Percentiles rank a stretch among this genome's conserved stretches.
phyloP scores from a whole-genome alignment of 1,140 invertebrate genomes.

The Anadara kagoshimensis region DNA sequence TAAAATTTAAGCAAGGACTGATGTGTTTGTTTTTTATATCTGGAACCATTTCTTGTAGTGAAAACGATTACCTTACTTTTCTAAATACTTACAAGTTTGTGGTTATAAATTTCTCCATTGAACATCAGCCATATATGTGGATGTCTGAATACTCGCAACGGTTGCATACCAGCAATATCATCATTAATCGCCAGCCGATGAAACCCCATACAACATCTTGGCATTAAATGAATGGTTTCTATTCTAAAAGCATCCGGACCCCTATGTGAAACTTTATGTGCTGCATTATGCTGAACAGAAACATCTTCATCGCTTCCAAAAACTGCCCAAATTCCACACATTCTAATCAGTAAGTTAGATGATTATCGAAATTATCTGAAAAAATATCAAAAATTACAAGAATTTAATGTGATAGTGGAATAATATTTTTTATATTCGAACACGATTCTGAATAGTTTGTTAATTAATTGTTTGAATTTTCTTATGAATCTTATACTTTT shows the following conservation, averaged over 20 bases:
- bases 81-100: conserved; percentile 75
- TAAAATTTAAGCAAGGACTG: too few species aligned
- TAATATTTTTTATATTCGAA: too few species aligned
- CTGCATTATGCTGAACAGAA: conserved; percentile 59
- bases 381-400: too few species aligned
- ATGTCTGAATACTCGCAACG: conserved; percentile 71
- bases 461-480: too few species aligned
- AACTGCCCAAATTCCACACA: conserved; percentile 93
- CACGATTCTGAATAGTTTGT: too few species aligned
- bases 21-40: too few species aligned
- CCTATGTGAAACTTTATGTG: conserved; percentile 81
- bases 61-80: too few species aligned
- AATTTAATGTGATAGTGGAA: too few species aligned
- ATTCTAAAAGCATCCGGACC: conserved; percentile 81
- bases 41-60: too few species aligned
- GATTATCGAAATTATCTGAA: too few species aligned
- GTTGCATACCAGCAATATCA: conserved; percentile 87
- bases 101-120: conserved; percentile 91
- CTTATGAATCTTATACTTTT: too few species aligned
- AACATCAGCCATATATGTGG: conserved; percentile 77
- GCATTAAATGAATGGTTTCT: conserved; percentile 66
- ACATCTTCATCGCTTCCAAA: conserved; percentile 80
- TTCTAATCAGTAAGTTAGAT: too few species aligned
- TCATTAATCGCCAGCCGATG: conserved; percentile 87
- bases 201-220: conserved; percentile 80